Evolutionary conservation across 2,888 invertebrate genomes (phyloP), one percentile per base, ranked within the genome.

Genomic region (Eupsilia transversa): DNA sequence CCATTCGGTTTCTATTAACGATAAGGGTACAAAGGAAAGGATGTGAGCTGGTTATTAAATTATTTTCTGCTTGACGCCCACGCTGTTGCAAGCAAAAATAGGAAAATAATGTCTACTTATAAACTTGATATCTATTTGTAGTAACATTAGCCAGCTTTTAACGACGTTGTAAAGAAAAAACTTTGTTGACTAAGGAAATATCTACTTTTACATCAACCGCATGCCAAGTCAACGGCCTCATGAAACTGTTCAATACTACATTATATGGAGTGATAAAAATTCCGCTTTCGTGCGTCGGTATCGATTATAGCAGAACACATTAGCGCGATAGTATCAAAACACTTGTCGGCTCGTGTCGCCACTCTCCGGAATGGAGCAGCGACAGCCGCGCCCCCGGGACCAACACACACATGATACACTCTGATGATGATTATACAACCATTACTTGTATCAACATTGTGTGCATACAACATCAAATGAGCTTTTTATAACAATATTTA

Each of bases 261-360:
- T 76, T 82, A 77, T 71, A 70, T 72, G 66, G 73, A 74, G 79
- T 85, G 79, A 86, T 80, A 86, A 89, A 90, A 88, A 90, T 81
- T 87, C 86, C 85, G 81, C 84, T 88, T 82, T 86, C 87, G 85
- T 85, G 84, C 77, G 89, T 83, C 72, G 85, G 89, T 93, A 93
- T 93, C 91, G 92, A 93, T 94, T 92, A 92, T 89, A 89, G 88
- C 87, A 87, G 87, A 91, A 93, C 91, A 92, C 93, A 93, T 94
- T 93, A 94, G 90, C 87, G 89, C 89, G 94, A 94, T 95, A 94
- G 88, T 91, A 94, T 94, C 94, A 89, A 89, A 93, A 91, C 92
- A 92, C 92, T 93, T 92, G 92, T 92, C 91, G 89, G 88, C 89
- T 76, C 90, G 90, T 89, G 92, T 92, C 92, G 88, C 90, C 92